phyloP scores from a whole-genome alignment of 2,888 invertebrate genomes.

The Didymodactylos carnosus region DNA sequence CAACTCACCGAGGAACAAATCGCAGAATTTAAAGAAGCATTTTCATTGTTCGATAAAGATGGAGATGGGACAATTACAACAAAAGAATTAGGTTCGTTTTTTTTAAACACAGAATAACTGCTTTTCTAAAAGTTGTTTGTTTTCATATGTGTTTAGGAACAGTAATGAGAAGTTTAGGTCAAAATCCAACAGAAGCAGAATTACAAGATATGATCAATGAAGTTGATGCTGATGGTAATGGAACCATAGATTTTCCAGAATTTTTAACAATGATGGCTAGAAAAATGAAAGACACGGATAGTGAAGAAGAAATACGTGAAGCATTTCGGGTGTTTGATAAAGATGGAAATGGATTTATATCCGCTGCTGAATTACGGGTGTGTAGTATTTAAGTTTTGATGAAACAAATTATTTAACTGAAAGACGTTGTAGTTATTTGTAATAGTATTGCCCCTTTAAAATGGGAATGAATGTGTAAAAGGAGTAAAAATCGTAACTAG shows the following conservation, averaged over 20 bases:
- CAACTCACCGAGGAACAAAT: slow-evolving; percentile 15
- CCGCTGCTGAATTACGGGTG: slow-evolving; percentile 61
- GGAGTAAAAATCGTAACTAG: too few species aligned
- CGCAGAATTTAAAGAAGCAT: slow-evolving; percentile 15
- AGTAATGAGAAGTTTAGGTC: slow-evolving; percentile 13
- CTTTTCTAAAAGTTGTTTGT: not conserved
- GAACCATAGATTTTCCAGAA: slow-evolving; percentile 98
- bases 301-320: slow-evolving; percentile 95
- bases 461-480: too few species aligned
- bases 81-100: slow-evolving; percentile 4
- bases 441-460: too few species aligned
- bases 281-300: slow-evolving; percentile 98
- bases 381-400: not conserved
- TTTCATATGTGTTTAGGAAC: slow-evolving; percentile 1
- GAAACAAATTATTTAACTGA: too few species aligned
- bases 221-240: slow-evolving; percentile 42
- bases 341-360: slow-evolving; percentile 96
- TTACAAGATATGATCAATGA: slow-evolving; percentile 15
- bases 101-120: not conserved
- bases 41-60: slow-evolving; percentile 15
- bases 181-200: slow-evolving; percentile 15
- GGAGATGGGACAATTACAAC: slow-evolving; percentile 15
- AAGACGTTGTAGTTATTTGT: too few species aligned
- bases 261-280: slow-evolving; percentile 99
- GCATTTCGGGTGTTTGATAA: slow-evolving; percentile 95